These are phyloP conservation scores for Delphinus delphis DNA, from an alignment of 2,113 vertebrate species.

Conservation along the genomic window DNA sequence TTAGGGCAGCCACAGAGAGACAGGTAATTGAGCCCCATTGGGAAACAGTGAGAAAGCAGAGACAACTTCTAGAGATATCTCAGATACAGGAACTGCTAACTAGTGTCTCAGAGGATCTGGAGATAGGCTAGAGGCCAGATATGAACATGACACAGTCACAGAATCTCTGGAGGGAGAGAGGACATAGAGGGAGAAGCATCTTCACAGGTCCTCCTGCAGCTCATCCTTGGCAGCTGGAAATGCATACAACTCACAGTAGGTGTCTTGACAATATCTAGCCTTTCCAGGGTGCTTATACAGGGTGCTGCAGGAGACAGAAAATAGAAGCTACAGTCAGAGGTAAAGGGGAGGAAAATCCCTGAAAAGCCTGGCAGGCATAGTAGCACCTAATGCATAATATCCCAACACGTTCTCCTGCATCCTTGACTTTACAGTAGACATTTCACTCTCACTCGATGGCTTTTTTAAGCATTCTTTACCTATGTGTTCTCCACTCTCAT, in stretches of 20 bases:
- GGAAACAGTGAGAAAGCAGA: background rate
- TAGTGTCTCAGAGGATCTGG: background rate
- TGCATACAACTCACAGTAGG: rapidly evolving
- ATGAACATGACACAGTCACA: background rate
- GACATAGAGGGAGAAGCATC: background rate
- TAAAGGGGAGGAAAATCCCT: background rate
- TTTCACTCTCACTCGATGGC: background rate
- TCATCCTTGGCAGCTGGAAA: background rate
- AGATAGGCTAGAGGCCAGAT: background rate
- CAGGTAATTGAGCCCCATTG: background rate
- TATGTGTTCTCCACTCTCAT: too few species aligned
- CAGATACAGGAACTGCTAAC: background rate
- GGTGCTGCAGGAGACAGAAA: background rate
- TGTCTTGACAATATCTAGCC: background rate
- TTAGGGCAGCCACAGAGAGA: background rate
- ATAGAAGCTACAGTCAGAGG: background rate
- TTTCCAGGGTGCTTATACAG: background rate
- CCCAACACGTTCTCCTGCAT: background rate
- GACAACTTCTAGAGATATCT: background rate
- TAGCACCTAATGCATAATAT: background rate
- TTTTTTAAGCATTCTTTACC: background rate
- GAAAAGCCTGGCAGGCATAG: background rate
- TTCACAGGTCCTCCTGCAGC: background rate
- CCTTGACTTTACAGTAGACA: background rate
- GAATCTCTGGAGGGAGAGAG: background rate